Evolutionary conservation across 2,888 invertebrate species (phyloP).

Genomic region (Synanthedon vespiformis): DNA sequence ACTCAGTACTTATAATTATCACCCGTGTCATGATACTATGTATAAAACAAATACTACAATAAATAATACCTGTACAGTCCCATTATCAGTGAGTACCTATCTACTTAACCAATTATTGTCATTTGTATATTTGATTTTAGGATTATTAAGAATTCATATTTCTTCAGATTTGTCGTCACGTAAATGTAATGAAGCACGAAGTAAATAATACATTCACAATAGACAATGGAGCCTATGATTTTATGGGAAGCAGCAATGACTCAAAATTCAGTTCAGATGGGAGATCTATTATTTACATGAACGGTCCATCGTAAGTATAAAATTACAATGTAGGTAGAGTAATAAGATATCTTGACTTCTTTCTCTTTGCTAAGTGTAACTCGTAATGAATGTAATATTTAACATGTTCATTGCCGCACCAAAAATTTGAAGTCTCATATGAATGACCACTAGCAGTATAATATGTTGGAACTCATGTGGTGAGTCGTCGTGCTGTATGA

Average conservation of each 20-base stretch:
- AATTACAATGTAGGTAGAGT: no score
- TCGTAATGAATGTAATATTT: no score
- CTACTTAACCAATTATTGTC: no score
- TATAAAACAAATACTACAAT: conserved; percentile 19
- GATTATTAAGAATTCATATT: neutral
- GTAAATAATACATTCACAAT: conserved; percentile 13
- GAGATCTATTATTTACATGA: conserved; percentile 33
- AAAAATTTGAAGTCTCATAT: no score
- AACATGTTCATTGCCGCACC: no score
- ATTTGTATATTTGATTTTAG: no score
- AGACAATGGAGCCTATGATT: conserved; percentile 27
- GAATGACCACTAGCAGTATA: no score
- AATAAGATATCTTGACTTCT: no score
- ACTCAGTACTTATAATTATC: conserved; percentile 45
- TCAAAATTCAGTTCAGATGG: conserved; percentile 35
- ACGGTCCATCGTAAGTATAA: conserved; percentile 49
- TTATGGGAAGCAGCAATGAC: conserved; percentile 29
- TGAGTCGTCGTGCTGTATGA: no score
- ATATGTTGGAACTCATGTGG: no score
- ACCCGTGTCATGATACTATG: conserved; percentile 45
- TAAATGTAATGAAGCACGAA: conserved; percentile 17
- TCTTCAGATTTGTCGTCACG: conserved; percentile 43
- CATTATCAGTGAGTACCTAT: conserved; percentile 36
- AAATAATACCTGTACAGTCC: conserved; percentile 24
- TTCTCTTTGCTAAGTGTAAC: no score